Conservation (phyloP, 2,888 invertebrate species). For the Oeneis ivallda region DNA sequence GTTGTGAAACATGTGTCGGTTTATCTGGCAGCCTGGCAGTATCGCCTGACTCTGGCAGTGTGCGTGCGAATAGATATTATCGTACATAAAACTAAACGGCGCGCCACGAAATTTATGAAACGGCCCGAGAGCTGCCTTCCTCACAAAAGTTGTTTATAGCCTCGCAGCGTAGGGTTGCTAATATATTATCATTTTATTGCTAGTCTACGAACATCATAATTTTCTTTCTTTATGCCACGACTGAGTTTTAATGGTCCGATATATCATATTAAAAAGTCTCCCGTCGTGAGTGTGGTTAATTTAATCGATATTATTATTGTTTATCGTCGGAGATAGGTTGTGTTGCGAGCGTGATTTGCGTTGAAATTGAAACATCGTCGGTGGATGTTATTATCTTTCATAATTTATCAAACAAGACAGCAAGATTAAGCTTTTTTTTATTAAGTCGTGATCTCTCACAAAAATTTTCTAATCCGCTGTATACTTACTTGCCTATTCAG, state of each 20-base stretch:
- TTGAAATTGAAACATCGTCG: constrained; percentile 37
- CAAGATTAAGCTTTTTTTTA: constrained; percentile 42
- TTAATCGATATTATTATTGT: constrained; percentile 66
- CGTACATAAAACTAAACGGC: constrained; percentile 76
- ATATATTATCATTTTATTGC: constrained; percentile 67
- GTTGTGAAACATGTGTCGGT: constrained; percentile 44
- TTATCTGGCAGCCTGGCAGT: constrained; percentile 34
- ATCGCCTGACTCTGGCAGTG: constrained; percentile 40
- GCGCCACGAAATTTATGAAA: constrained; percentile 78
- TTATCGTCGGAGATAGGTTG: constrained; percentile 46
- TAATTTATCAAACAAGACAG: constrained; percentile 34
- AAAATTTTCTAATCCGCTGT: constrained; percentile 45
- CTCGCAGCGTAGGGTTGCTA: constrained; percentile 66
- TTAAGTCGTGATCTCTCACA: constrained; percentile 36
- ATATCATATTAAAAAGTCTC: constrained; percentile 66
- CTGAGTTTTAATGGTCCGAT: constrained; percentile 64
- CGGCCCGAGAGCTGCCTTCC: constrained; percentile 74
- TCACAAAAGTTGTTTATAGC: constrained; percentile 79
- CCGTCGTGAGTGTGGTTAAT: constrained; percentile 63
- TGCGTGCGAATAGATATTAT: constrained; percentile 75
- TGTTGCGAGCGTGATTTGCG: constrained; percentile 32
- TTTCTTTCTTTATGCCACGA: constrained; percentile 66
- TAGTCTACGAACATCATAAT: constrained; percentile 67
- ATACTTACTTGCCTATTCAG: constrained; percentile 37
- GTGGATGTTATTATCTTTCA: constrained; percentile 31